Base-by-base conservation (phyloP, 2,797 vertebrate genomes). In the Propithecus deckenii region DNA sequence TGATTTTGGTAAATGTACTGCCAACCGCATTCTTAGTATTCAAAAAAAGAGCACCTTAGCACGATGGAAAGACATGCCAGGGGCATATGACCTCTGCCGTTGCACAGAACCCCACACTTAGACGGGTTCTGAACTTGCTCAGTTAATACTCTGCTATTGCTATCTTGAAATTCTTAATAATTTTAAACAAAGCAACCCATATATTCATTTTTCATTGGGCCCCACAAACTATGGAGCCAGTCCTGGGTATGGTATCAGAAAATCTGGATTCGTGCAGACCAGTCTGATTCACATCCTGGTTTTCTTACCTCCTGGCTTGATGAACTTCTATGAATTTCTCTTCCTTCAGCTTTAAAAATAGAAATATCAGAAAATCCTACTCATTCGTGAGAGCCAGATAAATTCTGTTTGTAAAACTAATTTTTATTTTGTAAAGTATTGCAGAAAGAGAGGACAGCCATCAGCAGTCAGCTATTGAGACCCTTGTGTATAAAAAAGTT, bases 271-370 rank as follows among this genome's bases (percentile, higher is more conserved):
- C 46, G 5, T 59, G 41, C 55, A 48, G 32, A 71, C 41, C 48
- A 83, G 20, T 76, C 17, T 43, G 57, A 89, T 48, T 93, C 55
- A 50, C 15, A 52, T 41, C 12, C n/a, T 91, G 35, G 10, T 32
- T 95, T 86, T 91, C 69, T 84, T 46, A 93, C 57, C 94, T 92
- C 14, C n/a, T n/a, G 46, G 4, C 15, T 79, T 91, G 74, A 81
- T 48, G 22, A 84, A 48, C n/a, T n/a, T 93, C 30, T 74, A 41
- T 65, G 28, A 74, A 52, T 91, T 46, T 86, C n/a, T 86, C 91
- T 75, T 72, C 23, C 22, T 32, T 55, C 0, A 63, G 32, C 9
- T 84, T 74, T 74, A 86, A 96, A 72, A 81, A 96, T 20, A 79
- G 72, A 74, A 80, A 43, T 57, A 41, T 50, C 20, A 32, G 30